A percentile compares a stretch with the other conserved stretches of the same genome.
Conservation (phyloP, 2,888 invertebrate genomes). For the Cecidostiba fungosa region DNA sequence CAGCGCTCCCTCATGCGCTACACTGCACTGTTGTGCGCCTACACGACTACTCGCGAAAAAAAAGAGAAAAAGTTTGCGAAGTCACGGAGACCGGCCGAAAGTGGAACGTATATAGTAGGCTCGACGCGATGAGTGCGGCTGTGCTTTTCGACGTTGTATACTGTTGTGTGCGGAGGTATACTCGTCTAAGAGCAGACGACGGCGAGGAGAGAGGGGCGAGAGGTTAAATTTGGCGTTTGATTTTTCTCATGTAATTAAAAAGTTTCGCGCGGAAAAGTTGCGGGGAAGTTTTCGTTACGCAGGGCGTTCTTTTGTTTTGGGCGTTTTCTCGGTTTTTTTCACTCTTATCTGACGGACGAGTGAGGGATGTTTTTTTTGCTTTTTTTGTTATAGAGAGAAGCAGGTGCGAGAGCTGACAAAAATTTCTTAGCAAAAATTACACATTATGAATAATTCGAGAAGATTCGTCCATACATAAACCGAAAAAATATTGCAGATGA, state of each 20-base stretch:
- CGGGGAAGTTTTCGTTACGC: neutral
- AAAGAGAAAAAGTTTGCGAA: neutral
- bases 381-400: neutral
- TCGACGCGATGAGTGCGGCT: neutral
- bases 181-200: neutral
- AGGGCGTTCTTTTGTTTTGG: constrained; percentile 30
- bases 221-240: constrained; percentile 52
- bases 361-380: neutral
- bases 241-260: constrained; percentile 57
- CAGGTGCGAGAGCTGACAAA: neutral
- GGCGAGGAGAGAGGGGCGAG: neutral
- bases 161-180: neutral
- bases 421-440: neutral
- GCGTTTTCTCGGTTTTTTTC: neutral
- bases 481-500: too few relatives aligned
- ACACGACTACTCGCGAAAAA: neutral
- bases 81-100: constrained; percentile 8
- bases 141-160: neutral
- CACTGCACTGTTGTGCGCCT: neutral
- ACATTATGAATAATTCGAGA: neutral
- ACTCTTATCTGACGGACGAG: neutral
- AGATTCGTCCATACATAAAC: too few relatives aligned
- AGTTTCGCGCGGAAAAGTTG: constrained; percentile 43
- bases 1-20: neutral
- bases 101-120: constrained; percentile 10